Evolutionary conservation across 2,797 vertebrate species (phyloP).

Genomic region (Semotilus atromaculatus): DNA sequence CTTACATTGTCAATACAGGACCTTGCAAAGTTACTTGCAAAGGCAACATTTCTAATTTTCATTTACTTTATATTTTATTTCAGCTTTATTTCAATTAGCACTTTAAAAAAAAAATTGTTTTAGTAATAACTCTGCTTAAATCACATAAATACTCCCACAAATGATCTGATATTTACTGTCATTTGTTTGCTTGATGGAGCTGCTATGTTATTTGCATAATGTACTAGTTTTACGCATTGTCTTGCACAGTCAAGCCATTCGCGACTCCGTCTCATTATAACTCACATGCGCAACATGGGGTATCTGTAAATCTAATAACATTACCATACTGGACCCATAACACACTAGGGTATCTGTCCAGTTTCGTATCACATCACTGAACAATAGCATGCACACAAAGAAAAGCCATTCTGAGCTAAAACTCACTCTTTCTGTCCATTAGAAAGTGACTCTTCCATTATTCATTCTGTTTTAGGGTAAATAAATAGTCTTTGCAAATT

Average conservation of each 20-base stretch:
- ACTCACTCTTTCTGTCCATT: slow-evolving; percentile 33
- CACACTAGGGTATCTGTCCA: slow-evolving; percentile 44
- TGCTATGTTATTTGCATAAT: slow-evolving; percentile 48
- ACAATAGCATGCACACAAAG: slow-evolving; percentile 34
- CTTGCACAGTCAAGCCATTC: slow-evolving; percentile 48
- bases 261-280: slow-evolving; percentile 50
- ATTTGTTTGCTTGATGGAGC: slow-evolving; percentile 54
- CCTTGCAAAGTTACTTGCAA: no score
- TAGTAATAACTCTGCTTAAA: background rate
- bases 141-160: slow-evolving; percentile 50
- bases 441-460: slow-evolving; percentile 15
- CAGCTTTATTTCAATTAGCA: background rate
- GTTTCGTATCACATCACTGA: slow-evolving; percentile 53
- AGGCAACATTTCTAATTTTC: background rate
- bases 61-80: background rate
- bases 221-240: slow-evolving; percentile 36
- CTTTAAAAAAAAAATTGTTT: no score
- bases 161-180: slow-evolving; percentile 51
- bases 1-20: no score
- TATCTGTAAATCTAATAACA: slow-evolving; percentile 55
- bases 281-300: slow-evolving; percentile 32
- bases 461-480: slow-evolving; percentile 6
- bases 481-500: slow-evolving; percentile 17
- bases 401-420: slow-evolving; percentile 26
- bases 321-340: slow-evolving; percentile 52